phyloP scores from a whole-genome alignment of 2,113 vertebrate genomes.

The Echinops telfairi region DNA sequence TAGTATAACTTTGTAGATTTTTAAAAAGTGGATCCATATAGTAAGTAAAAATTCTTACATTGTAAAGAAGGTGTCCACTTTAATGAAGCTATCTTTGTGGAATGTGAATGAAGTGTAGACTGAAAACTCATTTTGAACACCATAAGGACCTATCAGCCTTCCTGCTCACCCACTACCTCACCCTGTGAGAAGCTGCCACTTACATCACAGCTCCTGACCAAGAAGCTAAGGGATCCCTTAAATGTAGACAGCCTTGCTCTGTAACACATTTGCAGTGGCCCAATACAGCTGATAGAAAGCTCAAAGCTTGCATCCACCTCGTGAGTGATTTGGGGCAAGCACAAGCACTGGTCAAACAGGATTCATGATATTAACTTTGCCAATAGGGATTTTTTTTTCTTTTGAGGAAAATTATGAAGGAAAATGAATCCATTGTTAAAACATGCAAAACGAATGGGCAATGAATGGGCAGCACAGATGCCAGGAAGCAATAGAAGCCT shows the following conservation, averaged over 20 bases:
- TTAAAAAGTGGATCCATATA: conserved; percentile 39
- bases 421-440: background rate
- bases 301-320: background rate
- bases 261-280: background rate
- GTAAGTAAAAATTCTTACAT: conserved; percentile 68
- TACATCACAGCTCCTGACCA: background rate
- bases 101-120: background rate
- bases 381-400: background rate
- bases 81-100: conserved; percentile 9
- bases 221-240: background rate
- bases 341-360: background rate
- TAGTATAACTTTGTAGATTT: conserved; percentile 37
- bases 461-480: background rate
- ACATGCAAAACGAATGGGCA: background rate
- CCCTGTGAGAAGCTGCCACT: background rate
- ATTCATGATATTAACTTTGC: background rate
- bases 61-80: background rate
- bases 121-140: background rate
- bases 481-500: background rate
- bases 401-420: background rate
- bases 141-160: background rate
- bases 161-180: background rate
- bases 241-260: background rate
- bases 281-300: background rate
- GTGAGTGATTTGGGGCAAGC: background rate